Base-by-base conservation (phyloP, 1,140 invertebrate species). In the Procambarus virginalis region DNA sequence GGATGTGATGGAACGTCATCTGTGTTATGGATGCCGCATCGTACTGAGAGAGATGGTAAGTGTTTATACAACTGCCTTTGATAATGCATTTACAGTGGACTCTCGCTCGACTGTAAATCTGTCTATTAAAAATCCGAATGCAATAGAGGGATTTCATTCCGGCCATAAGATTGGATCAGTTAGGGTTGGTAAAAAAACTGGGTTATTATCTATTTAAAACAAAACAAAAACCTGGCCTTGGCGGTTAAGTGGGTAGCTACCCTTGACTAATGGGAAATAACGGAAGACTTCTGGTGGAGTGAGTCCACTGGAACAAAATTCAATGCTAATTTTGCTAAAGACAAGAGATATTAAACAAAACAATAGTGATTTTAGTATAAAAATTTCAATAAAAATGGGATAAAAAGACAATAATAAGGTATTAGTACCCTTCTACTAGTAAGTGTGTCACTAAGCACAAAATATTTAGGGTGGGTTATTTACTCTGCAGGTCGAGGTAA, bases 1-100 rank as follows among this genome's bases (percentile, higher is more conserved):
- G 46, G 22, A 81, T 4, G 45, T 77, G 17, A 9, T 91, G 45
- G 80, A 87, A 75, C 17, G 22, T 9, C 58, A 78, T 22, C 49
- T 91, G 10, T 91, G 90, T 58, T 91, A 91, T 84, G 84, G 90
- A 22, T 91, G 90, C 49, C 84, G 86, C 64, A 77, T 91, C 49
- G 75, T 86, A 58, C 17, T 86, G 17, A 91, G 68, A 45, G 90
- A 91, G n/a, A 45, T 91, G 84, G 86, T 83, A 77, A 83, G 86
- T 83, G 46, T 49, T 22, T 60, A 58, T 60, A 17, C 51, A 83
- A 3, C 83, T 2, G n/a, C 75, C 5, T 22, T 55, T 70, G 12
- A 20, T 46, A 3, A 68, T 34, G 14, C 81, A 2, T 78, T 49
- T 9, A 76, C 6, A 12, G 34, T 58, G 12, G 14, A 12, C 34